Base-by-base conservation (phyloP, 1,140 invertebrate species). In the Penaeus chinensis region DNA sequence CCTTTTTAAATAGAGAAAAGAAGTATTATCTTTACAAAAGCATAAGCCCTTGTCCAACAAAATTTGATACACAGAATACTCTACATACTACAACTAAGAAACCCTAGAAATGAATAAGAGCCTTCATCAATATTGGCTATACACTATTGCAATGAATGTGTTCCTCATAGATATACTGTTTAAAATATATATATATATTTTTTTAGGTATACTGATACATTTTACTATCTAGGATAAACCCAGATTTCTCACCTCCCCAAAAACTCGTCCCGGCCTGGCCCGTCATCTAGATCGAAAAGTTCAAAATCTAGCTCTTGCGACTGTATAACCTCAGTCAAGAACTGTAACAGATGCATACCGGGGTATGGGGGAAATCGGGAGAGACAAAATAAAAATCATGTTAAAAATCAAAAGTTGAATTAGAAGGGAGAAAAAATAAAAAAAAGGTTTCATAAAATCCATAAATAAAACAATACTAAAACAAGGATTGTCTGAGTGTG, bases 251-350 rank as follows among this genome's bases (percentile, higher is more conserved):
- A 90, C 90, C 91, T 90, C 80, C 91, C 91, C 76, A 91, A 80
- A 47, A 89, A 84, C 63, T 91, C 91, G 85, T 91, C 90, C 65
- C 90, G 89, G 77, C 84, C 80, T 71, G 89, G 85, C 74, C 86
- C 85, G 89, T 91, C 90, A 89, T 91, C 91, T 37, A 90, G 84
- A 90, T 91, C 91, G 80, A 90, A 89, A 32, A 91, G 82, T 79
- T 90, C 90, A 86, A 91, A 62, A 47, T 80, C 79, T 66, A 91
- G 54, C 61, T 89, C 85, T 86, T 91, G 91, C 60, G 90, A 88
- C 16, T 80, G 83, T 27, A 89, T 80, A 20, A 89, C 90, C 79
- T 91, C 89, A 24, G 84, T 65, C 76, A 89, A 78, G 65, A 87
- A 86, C 86, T 90, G 82, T 10, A 18, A 19, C 24, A 22, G 62